Percentiles rank a stretch among this genome's conserved stretches.
These are phyloP conservation scores for Lysandra coridon DNA, from an alignment of 2,888 invertebrate species.

Conservation along the genomic window DNA sequence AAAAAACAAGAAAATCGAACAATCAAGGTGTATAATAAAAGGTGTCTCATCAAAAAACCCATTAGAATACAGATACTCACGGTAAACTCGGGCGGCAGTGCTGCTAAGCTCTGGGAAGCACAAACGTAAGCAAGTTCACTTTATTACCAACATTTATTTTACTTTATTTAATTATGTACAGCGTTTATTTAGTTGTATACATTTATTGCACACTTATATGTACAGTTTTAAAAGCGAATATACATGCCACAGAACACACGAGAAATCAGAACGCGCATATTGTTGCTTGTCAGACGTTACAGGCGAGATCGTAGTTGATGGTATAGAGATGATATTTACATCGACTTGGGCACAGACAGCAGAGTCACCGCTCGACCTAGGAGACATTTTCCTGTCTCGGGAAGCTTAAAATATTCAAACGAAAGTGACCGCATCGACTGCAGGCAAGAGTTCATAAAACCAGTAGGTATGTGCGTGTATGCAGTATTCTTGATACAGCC, in stretches of 20 bases:
- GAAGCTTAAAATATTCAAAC: not conserved
- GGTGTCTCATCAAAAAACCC: not conserved
- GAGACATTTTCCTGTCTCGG: not conserved
- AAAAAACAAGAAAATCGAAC: not conserved
- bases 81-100: constrained; percentile 88
- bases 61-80: constrained; percentile 81
- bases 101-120: constrained; percentile 89
- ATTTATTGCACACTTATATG: not conserved
- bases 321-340: constrained; percentile 1
- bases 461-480: too few relatives aligned
- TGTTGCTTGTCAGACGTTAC: not conserved
- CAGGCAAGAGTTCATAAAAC: not conserved
- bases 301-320: not conserved
- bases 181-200: not conserved
- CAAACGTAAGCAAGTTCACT: constrained; percentile 76
- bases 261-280: constrained; percentile 2
- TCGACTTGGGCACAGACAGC: not conserved
- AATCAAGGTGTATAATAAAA: not conserved
- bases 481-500: too few relatives aligned
- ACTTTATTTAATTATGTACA: constrained; percentile 51
- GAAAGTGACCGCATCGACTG: not conserved
- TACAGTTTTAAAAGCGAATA: constrained; percentile 36
- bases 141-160: constrained; percentile 34
- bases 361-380: not conserved
- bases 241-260: constrained; percentile 33